Conservation (phyloP, 2,888 invertebrate genomes). For the Drosophila merina region DNA sequence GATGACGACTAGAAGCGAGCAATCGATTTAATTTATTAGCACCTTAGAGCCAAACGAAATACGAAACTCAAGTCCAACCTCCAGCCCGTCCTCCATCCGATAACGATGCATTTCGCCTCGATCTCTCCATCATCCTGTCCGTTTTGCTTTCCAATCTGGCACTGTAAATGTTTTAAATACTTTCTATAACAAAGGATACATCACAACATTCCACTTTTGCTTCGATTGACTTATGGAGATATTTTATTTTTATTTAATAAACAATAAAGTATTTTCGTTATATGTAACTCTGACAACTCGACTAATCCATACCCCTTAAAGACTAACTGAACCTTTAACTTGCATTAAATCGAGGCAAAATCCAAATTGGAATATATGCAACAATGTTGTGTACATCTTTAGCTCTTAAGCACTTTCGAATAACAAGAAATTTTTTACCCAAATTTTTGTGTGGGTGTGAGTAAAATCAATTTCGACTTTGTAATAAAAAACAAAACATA, state of each 20-base stretch:
- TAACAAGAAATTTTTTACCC: conserved; percentile 42
- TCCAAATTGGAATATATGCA: conserved; percentile 30
- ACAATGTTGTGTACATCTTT: conserved; percentile 54
- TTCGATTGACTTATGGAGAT: conserved; percentile 47
- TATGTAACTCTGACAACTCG: conserved; percentile 43
- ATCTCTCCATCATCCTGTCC: conserved; percentile 19
- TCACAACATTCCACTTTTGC: conserved; percentile 44
- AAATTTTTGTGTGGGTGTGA: conserved; percentile 69
- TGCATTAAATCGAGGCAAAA: conserved; percentile 27
- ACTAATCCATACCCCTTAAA: background rate
- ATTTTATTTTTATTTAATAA: conserved; percentile 82
- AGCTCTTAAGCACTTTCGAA: conserved; percentile 63
- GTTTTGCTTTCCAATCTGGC: conserved; percentile 41
- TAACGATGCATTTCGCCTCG: background rate
- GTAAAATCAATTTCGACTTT: conserved; percentile 64
- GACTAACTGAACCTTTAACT: background rate
- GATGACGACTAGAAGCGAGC: conserved; percentile 25
- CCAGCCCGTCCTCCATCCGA: too few species aligned
- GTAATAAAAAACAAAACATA: conserved; percentile 59
- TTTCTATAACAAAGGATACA: conserved; percentile 29
- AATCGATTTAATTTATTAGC: conserved; percentile 41
- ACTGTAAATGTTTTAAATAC: conserved; percentile 46
- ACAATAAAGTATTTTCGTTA: conserved; percentile 74
- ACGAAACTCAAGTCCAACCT: conserved; percentile 19
- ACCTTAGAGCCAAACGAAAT: conserved; percentile 16